A percentile compares a stretch with the other conserved stretches of the same genome.
phyloP scores from a whole-genome alignment of 2,113 vertebrate species.

The Gila orcuttii region DNA sequence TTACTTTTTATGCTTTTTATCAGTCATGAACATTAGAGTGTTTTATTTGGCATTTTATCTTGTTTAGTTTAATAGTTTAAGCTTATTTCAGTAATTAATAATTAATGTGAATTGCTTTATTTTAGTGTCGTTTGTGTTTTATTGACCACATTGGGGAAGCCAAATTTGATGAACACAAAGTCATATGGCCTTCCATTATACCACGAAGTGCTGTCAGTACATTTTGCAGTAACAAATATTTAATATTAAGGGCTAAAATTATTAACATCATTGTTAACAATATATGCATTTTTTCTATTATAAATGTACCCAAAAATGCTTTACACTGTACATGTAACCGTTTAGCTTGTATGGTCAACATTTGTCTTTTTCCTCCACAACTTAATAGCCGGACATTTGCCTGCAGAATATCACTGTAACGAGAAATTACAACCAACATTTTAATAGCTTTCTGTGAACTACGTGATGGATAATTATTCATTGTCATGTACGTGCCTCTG shows the following conservation, averaged over 20 bases:
- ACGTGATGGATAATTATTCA: conserved; percentile 28
- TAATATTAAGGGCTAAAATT: not conserved
- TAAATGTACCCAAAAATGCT: not conserved
- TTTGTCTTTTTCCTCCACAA: not conserved
- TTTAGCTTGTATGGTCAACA: not conserved
- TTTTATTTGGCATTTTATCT: not conserved
- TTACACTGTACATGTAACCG: not conserved
- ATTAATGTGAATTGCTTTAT: not conserved
- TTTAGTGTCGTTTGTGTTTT: not conserved
- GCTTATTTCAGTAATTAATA: not conserved
- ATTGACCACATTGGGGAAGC: not conserved
- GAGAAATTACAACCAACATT: not conserved
- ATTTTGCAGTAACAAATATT: not conserved
- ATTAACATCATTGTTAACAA: not conserved
- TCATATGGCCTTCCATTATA: not conserved
- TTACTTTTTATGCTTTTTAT: not conserved
- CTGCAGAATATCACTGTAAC: not conserved
- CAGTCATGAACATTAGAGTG: not conserved
- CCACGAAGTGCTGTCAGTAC: not conserved
- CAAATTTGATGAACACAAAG: not conserved
- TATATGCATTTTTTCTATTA: not conserved
- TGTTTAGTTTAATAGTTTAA: not conserved
- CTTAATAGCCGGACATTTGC: not conserved
- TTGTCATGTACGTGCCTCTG: conserved; percentile 21
- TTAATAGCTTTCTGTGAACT: conserved; percentile 14